Conservation (phyloP, 2,797 vertebrate species). For the Buphagus erythrorhynchus region DNA sequence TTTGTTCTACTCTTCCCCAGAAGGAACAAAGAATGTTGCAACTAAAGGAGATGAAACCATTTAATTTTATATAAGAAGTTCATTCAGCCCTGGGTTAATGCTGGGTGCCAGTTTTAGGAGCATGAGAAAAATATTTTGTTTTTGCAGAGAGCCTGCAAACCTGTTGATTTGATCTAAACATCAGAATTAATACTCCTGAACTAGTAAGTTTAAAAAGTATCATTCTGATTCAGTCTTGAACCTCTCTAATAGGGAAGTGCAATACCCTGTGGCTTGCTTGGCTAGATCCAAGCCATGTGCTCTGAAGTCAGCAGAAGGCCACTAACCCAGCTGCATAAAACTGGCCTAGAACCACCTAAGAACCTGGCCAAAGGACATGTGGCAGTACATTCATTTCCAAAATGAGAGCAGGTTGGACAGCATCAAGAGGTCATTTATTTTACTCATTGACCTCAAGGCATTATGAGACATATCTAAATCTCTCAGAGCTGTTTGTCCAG, state of each 20-base stretch:
- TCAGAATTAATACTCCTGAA: background rate
- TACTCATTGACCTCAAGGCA: background rate
- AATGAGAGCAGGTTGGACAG: background rate
- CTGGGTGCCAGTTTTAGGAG: background rate
- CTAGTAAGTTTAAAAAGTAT: background rate
- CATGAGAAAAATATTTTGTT: background rate
- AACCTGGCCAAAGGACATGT: background rate
- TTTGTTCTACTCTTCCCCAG: background rate
- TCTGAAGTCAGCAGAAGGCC: background rate
- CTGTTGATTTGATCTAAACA: background rate
- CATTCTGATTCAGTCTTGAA: background rate
- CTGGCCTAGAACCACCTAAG: background rate
- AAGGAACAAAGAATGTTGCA: background rate
- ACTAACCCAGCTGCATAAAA: background rate
- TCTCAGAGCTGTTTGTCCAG: background rate
- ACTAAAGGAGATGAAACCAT: background rate
- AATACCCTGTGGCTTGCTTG: fast-evolving
- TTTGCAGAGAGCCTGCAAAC: background rate
- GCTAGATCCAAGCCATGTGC: background rate
- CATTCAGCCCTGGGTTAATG: background rate
- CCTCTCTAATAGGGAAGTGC: background rate
- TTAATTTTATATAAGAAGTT: background rate
- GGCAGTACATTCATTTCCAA: background rate
- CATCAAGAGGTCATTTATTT: background rate
- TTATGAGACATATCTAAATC: background rate